These are phyloP conservation scores for Stenodera caucasica DNA, from an alignment of 2,888 invertebrate genomes.

Conservation along the genomic window DNA sequence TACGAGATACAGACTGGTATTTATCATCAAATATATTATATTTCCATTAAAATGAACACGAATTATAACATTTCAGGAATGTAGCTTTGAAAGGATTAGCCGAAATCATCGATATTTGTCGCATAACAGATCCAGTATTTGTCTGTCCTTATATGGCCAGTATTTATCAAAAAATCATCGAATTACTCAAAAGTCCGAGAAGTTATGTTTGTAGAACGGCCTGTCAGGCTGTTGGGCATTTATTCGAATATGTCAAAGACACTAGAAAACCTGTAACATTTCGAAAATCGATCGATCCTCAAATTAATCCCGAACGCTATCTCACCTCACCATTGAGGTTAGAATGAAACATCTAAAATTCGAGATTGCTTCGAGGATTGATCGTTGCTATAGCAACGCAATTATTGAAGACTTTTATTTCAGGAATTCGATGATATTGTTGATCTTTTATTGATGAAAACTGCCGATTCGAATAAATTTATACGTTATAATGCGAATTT, in stretches of 20 bases:
- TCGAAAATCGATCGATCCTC: too few species aligned
- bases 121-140: slow-evolving; percentile 39
- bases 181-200: slow-evolving; percentile 52
- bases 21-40: not conserved
- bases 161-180: slow-evolving; percentile 52
- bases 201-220: slow-evolving; percentile 54
- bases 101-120: slow-evolving; percentile 49
- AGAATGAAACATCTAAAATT: too few species aligned
- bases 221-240: slow-evolving; percentile 53
- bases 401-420: slow-evolving; percentile 17
- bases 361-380: too few species aligned
- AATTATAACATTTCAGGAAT: slow-evolving; percentile 42
- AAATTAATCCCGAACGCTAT: too few species aligned
- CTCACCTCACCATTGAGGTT: too few species aligned
- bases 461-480: slow-evolving; percentile 73
- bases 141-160: slow-evolving; percentile 50
- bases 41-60: not conserved
- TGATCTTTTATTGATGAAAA: slow-evolving; percentile 66
- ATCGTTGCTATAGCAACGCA: too few species aligned
- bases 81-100: slow-evolving; percentile 49
- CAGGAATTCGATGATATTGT: slow-evolving; percentile 73
- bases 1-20: slow-evolving; percentile 47
- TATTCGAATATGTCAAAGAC: slow-evolving; percentile 54
- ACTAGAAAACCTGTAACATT: slow-evolving; percentile 52
- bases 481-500: slow-evolving; percentile 75